These are phyloP conservation scores for Oreochromis grahami DNA, from an alignment of 2,797 vertebrate species.

Conservation along the genomic window DNA sequence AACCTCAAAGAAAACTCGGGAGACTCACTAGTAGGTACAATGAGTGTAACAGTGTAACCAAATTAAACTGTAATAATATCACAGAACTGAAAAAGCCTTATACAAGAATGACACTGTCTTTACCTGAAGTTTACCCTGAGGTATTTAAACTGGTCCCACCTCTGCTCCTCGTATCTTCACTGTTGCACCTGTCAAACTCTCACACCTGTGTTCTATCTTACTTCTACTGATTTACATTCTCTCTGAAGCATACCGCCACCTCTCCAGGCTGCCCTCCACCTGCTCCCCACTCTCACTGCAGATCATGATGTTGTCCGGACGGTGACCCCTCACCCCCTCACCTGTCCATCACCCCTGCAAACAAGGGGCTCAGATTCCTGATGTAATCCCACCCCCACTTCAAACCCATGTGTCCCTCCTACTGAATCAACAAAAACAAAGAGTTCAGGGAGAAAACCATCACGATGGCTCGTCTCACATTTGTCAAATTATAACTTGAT, in stretches of 20 bases:
- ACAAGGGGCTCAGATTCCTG: background rate
- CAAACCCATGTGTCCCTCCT: background rate
- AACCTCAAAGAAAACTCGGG: background rate
- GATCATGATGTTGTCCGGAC: background rate
- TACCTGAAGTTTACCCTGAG: background rate
- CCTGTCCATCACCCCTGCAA: background rate
- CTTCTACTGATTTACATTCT: background rate
- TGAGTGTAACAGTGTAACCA: background rate
- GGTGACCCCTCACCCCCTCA: background rate
- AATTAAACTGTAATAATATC: background rate
- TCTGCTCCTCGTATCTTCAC: background rate
- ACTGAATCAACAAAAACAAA: background rate
- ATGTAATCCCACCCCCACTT: rapidly evolving
- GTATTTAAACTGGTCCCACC: background rate
- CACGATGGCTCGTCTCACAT: background rate
- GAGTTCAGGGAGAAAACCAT: background rate
- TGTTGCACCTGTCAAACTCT: background rate
- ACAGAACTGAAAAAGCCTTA: background rate
- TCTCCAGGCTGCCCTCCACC: background rate
- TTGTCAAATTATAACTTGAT: background rate
- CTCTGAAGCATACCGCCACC: background rate
- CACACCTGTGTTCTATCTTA: background rate
- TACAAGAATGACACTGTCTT: background rate
- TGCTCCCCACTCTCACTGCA: too few relatives aligned
- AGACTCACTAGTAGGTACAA: background rate